Base-by-base conservation (phyloP, 2,797 vertebrate species). In the Ibycter americanus region DNA sequence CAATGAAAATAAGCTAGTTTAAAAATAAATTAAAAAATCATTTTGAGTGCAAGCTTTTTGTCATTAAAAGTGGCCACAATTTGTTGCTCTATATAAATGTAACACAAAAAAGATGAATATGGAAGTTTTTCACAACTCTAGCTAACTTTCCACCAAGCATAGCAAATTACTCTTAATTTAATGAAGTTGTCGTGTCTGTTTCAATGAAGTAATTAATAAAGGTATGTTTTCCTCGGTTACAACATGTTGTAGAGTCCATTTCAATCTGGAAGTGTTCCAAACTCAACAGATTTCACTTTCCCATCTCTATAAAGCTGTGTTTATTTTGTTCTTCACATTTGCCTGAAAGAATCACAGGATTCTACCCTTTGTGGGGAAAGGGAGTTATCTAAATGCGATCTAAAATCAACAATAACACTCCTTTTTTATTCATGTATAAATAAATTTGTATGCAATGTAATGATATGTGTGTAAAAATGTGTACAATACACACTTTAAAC, bases 181-280 rank as follows among this genome's bases (percentile, higher is more conserved):
- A 51, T 82, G 46, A 92, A 77, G 18, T 36, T 73, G 32, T 61
- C 78, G 3, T 61, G 34, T 47, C 36, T 72, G 3, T 85, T 91
- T 90, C 62, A 38, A 40, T 46, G 22, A 44, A 61, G 18, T 80
- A 74, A 87, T 79, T 88, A 85, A 44, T 29, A 92, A 46, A 95
- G 16, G 17, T 47, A 40, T 1, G 4, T 9, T 56, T 85, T 87
- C 80, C 80, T 92, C 8, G 2, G 58, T 84, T 82, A 55, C 85
- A 97, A 93, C 90, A 89, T 82, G 77, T 84, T 77, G 32, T 71
- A 82, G 49, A 78, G 47, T 36, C 29, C 11, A 1, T 90, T 92
- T 83, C 63, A 77, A 5, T 83, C 78, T 96, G 90, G 81, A 96
- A 85, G 13, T 51, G 15, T 92, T 96, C 93, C 88, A 94, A 38